These are phyloP conservation scores for Dunckerocampus dactyliophorus DNA, from an alignment of 2,113 vertebrate species.

Conservation along the genomic window DNA sequence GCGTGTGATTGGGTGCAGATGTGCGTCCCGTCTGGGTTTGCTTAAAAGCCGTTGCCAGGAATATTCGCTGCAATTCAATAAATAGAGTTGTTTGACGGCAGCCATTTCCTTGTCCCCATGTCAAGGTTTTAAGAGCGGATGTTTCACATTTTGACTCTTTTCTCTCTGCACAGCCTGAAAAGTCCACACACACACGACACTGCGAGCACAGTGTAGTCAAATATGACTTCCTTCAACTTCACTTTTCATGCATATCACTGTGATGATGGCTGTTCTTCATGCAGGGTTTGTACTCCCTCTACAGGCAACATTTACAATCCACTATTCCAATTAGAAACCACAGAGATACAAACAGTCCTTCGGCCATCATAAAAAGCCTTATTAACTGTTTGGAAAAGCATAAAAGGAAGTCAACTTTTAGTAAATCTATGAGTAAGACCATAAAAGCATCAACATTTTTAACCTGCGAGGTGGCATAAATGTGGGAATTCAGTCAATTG, in stretches of 20 bases:
- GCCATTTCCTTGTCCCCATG: conserved; percentile 69
- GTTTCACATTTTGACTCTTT: conserved; percentile 39
- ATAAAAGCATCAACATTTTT: too few relatives aligned
- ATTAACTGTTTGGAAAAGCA: too few relatives aligned
- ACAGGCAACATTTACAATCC: too few relatives aligned
- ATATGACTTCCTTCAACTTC: not conserved
- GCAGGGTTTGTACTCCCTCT: too few relatives aligned
- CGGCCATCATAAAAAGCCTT: too few relatives aligned
- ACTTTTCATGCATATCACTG: not conserved
- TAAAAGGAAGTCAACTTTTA: too few relatives aligned
- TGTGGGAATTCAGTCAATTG: too few relatives aligned
- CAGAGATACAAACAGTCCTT: too few relatives aligned
- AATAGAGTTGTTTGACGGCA: conserved; percentile 72
- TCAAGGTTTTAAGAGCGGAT: conserved; percentile 55
- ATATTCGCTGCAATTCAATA: conserved; percentile 76
- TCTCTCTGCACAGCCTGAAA: conserved; percentile 14
- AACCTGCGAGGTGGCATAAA: too few relatives aligned
- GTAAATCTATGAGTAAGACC: too few relatives aligned
- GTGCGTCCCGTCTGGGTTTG: conserved; percentile 70
- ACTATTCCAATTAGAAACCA: too few relatives aligned
- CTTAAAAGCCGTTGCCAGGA: conserved; percentile 73
- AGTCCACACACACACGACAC: not conserved
- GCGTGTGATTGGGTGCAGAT: conserved; percentile 75
- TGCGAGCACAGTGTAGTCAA: not conserved
- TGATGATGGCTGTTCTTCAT: not conserved